Evolutionary conservation across 2,113 vertebrate species (phyloP).

Genomic region (Noturus placidus): DNA sequence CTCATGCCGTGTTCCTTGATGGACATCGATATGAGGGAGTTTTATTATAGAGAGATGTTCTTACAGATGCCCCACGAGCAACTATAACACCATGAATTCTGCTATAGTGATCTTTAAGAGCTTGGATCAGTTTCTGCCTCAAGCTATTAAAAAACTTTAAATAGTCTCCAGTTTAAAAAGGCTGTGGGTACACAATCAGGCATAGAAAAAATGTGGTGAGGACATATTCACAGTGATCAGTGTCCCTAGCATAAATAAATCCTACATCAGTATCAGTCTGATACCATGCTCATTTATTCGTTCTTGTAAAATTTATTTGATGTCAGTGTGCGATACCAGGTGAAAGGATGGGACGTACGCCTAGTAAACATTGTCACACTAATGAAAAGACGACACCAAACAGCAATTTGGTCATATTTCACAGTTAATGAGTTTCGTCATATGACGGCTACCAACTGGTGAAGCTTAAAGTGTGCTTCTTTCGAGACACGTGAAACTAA

Average conservation of each 20-base stretch:
- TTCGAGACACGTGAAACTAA: neutral
- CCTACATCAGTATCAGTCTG: neutral
- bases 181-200: neutral
- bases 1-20: neutral
- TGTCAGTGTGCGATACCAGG: neutral
- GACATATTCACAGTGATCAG: neutral
- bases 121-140: neutral
- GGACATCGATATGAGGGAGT: neutral
- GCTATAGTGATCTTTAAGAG: neutral
- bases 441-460: neutral
- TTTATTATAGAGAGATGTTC: neutral
- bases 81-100: neutral
- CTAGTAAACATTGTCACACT: neutral
- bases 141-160: neutral
- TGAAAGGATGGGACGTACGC: neutral
- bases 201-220: neutral
- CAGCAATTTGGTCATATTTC: no score
- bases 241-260: neutral
- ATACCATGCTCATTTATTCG: neutral
- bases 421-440: neutral
- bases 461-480: neutral
- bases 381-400: neutral
- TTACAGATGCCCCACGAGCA: neutral
- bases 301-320: neutral
- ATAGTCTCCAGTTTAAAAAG: neutral